Evolutionary conservation across 2,888 invertebrate species (phyloP).

Genomic region (Ptilodon capucinus): DNA sequence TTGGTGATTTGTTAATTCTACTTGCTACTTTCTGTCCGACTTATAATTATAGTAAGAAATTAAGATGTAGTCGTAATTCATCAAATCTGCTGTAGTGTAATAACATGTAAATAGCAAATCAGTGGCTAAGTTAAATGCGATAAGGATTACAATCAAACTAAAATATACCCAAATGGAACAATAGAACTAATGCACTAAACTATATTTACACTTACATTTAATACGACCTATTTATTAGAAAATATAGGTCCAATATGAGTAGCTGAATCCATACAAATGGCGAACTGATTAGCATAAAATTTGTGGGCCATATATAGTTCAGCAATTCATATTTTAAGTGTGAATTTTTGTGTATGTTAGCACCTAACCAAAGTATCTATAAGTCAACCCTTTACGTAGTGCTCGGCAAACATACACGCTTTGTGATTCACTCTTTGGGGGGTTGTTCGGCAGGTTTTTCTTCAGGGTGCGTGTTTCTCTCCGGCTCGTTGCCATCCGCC

Average conservation of each 20-base stretch:
- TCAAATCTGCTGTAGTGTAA: not conserved
- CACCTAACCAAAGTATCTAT: constrained; percentile 21
- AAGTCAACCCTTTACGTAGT: constrained; percentile 22
- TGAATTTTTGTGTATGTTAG: constrained; percentile 10
- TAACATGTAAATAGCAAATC: not conserved
- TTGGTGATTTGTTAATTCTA: constrained; percentile 6
- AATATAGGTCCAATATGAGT: not conserved
- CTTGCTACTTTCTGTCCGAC: constrained; percentile 2
- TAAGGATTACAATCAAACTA: not conserved
- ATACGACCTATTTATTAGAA: not conserved
- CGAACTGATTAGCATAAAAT: not conserved
- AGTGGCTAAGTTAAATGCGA: not conserved
- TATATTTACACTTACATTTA: constrained; percentile 1
- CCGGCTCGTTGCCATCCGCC: constrained; percentile 83
- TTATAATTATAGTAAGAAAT: constrained; percentile 23
- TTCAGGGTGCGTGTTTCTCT: constrained; percentile 52
- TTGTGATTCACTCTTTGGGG: constrained; percentile 60
- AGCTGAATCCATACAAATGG: not conserved
- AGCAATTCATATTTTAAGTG: not conserved
- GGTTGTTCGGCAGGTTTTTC: constrained; percentile 65
- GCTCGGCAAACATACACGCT: constrained; percentile 18
- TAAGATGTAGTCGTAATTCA: constrained; percentile 2
- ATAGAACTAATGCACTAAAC: not conserved
- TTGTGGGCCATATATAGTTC: not conserved
- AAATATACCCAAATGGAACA: not conserved